These are phyloP conservation scores for Miniopterus natalensis DNA, from an alignment of 2,113 vertebrate species.

Conservation along the genomic window DNA sequence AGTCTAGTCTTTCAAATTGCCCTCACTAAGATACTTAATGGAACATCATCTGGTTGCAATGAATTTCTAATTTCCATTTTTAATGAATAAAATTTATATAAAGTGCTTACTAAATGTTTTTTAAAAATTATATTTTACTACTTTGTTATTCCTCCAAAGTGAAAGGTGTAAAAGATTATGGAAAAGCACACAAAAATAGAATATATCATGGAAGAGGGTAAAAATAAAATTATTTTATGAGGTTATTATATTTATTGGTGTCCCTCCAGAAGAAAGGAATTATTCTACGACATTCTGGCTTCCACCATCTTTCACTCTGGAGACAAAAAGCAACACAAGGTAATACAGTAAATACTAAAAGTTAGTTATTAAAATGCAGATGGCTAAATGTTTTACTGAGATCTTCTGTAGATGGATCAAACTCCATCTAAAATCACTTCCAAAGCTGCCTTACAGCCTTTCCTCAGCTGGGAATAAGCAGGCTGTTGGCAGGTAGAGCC, in stretches of 20 bases:
- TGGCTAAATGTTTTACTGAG: slow-evolving; percentile 8
- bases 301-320: background rate
- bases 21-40: slow-evolving; percentile 35
- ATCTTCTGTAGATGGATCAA: background rate
- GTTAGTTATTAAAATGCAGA: background rate
- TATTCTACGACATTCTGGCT: background rate
- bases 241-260: slow-evolving; percentile 28
- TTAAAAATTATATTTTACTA: background rate
- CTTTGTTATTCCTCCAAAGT: background rate
- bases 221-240: slow-evolving; percentile 21
- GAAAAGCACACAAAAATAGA: background rate
- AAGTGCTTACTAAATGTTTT: slow-evolving; percentile 29
- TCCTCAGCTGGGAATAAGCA: background rate
- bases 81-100: background rate
- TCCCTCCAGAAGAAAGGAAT: slow-evolving; percentile 24
- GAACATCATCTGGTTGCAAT: background rate
- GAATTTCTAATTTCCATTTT: slow-evolving; percentile 29
- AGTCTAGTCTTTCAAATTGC: slow-evolving; percentile 15
- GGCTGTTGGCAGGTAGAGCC: background rate
- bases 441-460: background rate
- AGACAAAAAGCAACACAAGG: slow-evolving; percentile 23
- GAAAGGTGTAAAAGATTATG: slow-evolving; percentile 32
- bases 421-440: background rate
- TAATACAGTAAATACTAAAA: slow-evolving; percentile 11
- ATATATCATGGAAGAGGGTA: background rate